Conservation (phyloP, 2,797 vertebrate species). For the Cynopterus sphinx region DNA sequence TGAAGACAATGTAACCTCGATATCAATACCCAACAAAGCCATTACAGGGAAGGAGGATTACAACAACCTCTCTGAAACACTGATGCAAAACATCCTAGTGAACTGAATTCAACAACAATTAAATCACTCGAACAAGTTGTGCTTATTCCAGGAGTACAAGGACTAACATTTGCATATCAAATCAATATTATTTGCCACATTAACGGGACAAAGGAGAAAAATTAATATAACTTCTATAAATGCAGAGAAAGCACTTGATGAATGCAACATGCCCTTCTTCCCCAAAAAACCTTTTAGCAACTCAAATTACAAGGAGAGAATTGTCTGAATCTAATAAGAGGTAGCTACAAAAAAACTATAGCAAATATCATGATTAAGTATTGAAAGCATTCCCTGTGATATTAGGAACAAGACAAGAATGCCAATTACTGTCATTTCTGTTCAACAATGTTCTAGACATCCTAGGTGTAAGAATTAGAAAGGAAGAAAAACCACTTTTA, state of each 20-base stretch:
- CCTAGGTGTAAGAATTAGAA: background rate
- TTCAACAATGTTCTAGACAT: background rate
- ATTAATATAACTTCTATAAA: background rate
- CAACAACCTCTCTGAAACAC: background rate
- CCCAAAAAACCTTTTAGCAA: background rate
- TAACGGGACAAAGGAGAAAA: background rate
- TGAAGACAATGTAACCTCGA: background rate
- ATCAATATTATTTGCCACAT: background rate
- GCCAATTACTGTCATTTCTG: background rate
- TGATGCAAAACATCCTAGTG: background rate
- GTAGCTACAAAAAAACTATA: background rate
- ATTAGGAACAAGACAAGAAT: background rate
- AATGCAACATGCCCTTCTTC: background rate
- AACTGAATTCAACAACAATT: background rate
- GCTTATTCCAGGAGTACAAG: background rate
- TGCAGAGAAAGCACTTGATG: slow-evolving; percentile 4
- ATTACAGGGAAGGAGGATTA: background rate
- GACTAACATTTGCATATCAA: background rate
- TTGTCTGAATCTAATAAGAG: slow-evolving; percentile 18
- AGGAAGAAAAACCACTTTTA: background rate
- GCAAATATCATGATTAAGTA: background rate
- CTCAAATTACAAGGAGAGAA: background rate
- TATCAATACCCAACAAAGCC: background rate
- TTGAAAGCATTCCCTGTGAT: background rate
- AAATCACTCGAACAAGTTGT: background rate